Conservation (phyloP, 2,797 vertebrate species). For the Podarcis lilfordi region DNA sequence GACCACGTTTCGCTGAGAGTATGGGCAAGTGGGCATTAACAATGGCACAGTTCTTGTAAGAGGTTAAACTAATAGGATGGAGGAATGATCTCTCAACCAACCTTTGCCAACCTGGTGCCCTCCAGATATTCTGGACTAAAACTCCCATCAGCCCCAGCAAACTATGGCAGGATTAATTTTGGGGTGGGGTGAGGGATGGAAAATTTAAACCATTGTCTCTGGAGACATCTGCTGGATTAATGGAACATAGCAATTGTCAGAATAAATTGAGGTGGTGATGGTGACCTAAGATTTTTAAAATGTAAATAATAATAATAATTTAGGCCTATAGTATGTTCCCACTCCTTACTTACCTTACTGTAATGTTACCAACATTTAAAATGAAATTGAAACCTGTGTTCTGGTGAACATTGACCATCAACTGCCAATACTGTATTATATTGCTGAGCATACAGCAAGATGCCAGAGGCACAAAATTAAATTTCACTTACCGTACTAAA, state of each 20-base stretch:
- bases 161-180: not conserved
- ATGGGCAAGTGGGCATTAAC: not conserved
- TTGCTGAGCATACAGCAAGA: not conserved
- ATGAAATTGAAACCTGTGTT: not conserved
- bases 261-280: not conserved
- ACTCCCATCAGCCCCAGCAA: not conserved
- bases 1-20: not conserved
- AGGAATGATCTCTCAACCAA: not conserved
- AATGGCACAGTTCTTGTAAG: not conserved
- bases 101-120: not conserved
- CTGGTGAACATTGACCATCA: not conserved
- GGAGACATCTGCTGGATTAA: constrained; percentile 20
- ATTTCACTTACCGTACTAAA: not conserved
- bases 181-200: fast-evolving
- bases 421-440: not conserved
- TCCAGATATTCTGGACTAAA: not conserved
- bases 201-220: fast-evolving
- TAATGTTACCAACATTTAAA: not conserved
- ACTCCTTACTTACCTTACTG: not conserved
- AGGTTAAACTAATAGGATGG: not conserved
- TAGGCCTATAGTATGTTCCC: not conserved
- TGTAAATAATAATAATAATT: not conserved
- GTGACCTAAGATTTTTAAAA: not conserved
- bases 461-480: not conserved
- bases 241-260: not conserved